phyloP scores from a whole-genome alignment of 2,888 invertebrate genomes.

The Teinopalpus imperialis region DNA sequence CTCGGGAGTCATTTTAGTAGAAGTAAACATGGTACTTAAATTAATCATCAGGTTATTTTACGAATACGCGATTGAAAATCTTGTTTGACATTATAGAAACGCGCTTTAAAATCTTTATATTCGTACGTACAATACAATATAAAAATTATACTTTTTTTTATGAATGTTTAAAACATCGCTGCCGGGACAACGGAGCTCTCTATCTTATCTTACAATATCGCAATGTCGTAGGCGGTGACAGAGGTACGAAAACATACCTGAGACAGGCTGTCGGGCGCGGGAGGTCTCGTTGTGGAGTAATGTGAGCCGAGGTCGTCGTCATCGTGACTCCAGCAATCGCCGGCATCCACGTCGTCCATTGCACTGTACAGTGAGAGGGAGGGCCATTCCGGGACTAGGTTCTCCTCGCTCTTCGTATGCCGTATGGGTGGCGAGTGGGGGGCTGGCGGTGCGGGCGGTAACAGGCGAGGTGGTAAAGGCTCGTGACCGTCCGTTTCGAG shows the following conservation, averaged over 20 bases:
- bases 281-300: conserved; percentile 56
- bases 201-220: too few species aligned
- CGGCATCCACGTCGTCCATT: conserved; percentile 67
- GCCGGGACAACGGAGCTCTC: too few species aligned
- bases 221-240: too few species aligned
- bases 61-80: too few species aligned
- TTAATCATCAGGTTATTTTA: too few species aligned
- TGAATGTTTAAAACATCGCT: too few species aligned
- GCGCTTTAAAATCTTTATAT: too few species aligned
- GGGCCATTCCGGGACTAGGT: conserved; percentile 85
- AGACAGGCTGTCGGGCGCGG: conserved; percentile 85
- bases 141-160: too few species aligned
- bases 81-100: too few species aligned
- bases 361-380: conserved; percentile 67
- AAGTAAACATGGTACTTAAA: too few species aligned
- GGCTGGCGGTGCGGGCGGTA: conserved; percentile 89
- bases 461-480: conserved; percentile 93
- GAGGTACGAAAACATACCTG: conserved; percentile 83
- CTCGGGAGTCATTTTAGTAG: too few species aligned
- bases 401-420: conserved; percentile 97
- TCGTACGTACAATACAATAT: too few species aligned
- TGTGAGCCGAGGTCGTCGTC: conserved; percentile 91
- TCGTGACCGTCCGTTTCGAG: conserved; percentile 89
- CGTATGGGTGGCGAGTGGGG: conserved; percentile 87
- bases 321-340: conserved; percentile 96